These are phyloP conservation scores for Brachionus angularis DNA, from an alignment of 1,140 invertebrate species.

Conservation along the genomic window DNA sequence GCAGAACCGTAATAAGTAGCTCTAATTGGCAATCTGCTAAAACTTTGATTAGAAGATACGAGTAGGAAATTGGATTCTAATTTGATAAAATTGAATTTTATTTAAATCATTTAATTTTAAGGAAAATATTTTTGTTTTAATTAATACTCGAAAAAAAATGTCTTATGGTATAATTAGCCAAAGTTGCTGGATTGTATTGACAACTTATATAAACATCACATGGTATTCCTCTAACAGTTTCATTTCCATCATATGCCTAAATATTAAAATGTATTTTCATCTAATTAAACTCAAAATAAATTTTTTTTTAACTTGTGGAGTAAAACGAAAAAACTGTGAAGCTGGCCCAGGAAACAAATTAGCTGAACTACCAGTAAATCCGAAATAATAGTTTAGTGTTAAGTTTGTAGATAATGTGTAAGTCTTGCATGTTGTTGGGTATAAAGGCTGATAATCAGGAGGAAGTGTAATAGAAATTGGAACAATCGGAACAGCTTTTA, in stretches of 20 bases:
- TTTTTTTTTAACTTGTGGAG: not conserved
- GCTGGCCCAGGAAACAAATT: not conserved
- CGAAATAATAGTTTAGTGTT: conserved; percentile 24
- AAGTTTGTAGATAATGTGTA: not conserved
- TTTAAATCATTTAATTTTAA: too few relatives aligned
- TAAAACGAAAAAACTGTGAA: not conserved
- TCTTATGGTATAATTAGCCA: conserved; percentile 7
- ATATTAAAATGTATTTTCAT: not conserved
- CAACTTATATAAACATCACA: conserved; percentile 33
- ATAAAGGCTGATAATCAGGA: conserved; percentile 6
- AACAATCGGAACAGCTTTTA: conserved; percentile 23
- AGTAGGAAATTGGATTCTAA: too few relatives aligned
- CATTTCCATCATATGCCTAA: not conserved
- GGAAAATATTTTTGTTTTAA: not conserved
- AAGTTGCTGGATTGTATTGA: conserved; percentile 27
- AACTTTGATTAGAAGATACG: too few relatives aligned
- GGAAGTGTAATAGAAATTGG: too few relatives aligned
- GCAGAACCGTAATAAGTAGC: conserved; percentile 12
- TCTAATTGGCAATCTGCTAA: conserved; percentile 22
- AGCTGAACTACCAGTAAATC: not conserved
- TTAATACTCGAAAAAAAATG: conserved; percentile 27
- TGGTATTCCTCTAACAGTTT: not conserved
- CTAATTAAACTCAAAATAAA: too few relatives aligned
- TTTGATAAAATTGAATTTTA: too few relatives aligned
- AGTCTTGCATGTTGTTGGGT: conserved; percentile 13